Base-by-base conservation (phyloP, 2,113 vertebrate genomes). In the Ondatra zibethicus region DNA sequence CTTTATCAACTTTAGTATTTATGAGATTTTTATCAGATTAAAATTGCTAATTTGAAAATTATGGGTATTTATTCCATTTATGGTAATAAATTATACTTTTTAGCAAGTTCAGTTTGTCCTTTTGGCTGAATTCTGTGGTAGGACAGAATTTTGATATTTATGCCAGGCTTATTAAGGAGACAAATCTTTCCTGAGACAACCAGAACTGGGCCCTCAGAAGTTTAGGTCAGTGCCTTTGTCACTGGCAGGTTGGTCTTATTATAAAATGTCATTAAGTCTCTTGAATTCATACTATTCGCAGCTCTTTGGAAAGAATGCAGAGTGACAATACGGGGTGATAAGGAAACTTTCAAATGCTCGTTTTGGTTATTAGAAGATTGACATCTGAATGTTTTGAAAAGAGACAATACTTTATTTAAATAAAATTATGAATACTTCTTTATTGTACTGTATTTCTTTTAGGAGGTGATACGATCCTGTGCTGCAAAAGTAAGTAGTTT, bases 391-490 rank as follows among this genome's bases (percentile, higher is more conserved):
- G n/a, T 81, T 4, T 94, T 91, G 5, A 87, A 72, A 96, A 81
- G n/a, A 96, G 77, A 81, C 27, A 23, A 27, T 90, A 75, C 31
- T 92, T 82, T 93, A 92, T 75, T 89, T 84, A 92, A 76, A 73
- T 91, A 45, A 93, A 94, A 82, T 93, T 75, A 92, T 95, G 77
- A 82, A 50, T 78, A 45, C 52, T 89, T 93, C 42, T 80, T 94
- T 76, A 75, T 66, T 95, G 23, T 95, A 73, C 33, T 91, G 47
- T 96, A 39, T 96, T 90, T 93, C 80, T 97, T 94, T 96, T 87
- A 96, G 97, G 97, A 97, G 66, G 91, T 97, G 89, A 95, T 97
- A 86, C 89, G 55, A 91, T 84, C 89, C 87, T 80, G 76, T 95
- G 89, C 94, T 92, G 87, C 87, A 93, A 97, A 98, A 94, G 96